Base-by-base conservation (phyloP, 2,797 vertebrate genomes). In the Notamacropus eugenii region DNA sequence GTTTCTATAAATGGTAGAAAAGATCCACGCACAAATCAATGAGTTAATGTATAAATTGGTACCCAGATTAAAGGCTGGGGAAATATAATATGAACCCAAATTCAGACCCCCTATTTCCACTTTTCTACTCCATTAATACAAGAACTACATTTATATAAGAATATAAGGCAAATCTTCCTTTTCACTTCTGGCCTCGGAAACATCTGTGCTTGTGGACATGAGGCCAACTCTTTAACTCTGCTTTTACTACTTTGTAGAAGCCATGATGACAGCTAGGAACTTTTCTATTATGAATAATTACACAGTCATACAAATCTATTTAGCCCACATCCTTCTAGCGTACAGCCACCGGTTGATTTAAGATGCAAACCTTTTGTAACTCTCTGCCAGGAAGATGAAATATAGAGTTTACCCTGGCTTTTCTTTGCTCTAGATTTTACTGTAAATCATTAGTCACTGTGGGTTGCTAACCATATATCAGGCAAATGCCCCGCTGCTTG, bases 371-470 rank as follows among this genome's bases (percentile, higher is more conserved):
- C 40, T 97, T 98, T 97, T 96, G 92, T 96, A 98, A 46, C 82
- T 97, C 91, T 9, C 91, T 98, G 93, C 90, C 97, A 98, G 91
- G 95, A 95, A 97, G 94, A 97, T 96, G 90, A 98, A 98, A 95
- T 93, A 97, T 93, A 90, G 90, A 67, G 93, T 97, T 97, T 97
- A 97, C 57, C 59, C 91, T 97, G 93, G 98, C 91, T 98, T 98
- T 98, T 97, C 87, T 97, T 98, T 97, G 82, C 59, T 94, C 74
- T 97, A 98, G 55, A 96, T 98, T 95, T 98, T 98, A 96, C 90
- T 97, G 91, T 95, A 98, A 98, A 98, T 50, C 94, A 96, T 97
- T 96, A 96, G 91, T 96, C 93, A 95, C 56, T 92, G 55, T 92
- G 62, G 91, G 46, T 95, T 97, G 93, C 34, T 96, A 55, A 16